A percentile compares a stretch with the other conserved stretches of the same genome.
These are phyloP conservation scores for Notodonta dromedarius DNA, from an alignment of 2,888 invertebrate genomes.

Conservation along the genomic window DNA sequence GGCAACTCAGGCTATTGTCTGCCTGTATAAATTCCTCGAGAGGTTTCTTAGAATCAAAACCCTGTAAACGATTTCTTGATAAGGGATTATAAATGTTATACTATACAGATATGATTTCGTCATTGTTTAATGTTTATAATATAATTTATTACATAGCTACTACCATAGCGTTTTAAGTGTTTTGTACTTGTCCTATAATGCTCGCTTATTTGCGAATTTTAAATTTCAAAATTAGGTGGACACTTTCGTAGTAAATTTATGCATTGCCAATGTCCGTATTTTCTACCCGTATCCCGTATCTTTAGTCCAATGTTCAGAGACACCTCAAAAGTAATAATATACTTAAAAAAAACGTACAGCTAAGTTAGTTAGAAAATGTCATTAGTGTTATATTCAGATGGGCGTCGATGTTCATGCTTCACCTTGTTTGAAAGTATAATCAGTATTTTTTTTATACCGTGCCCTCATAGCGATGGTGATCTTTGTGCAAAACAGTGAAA, in stretches of 20 bases:
- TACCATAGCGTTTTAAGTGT: neutral
- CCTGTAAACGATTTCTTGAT: neutral
- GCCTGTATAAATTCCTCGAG: neutral
- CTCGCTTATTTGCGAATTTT: neutral
- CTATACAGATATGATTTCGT: constrained; percentile 1
- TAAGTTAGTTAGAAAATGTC: too few species aligned
- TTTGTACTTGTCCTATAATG: neutral
- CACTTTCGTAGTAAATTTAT: too few species aligned
- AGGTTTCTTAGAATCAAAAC: constrained; percentile 2
- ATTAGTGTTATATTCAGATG: too few species aligned
- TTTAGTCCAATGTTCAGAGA: too few species aligned
- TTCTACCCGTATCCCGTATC: too few species aligned
- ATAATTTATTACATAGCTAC: neutral
- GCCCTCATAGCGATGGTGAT: constrained; percentile 10
- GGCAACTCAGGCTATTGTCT: neutral
- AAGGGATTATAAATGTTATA: constrained; percentile 3
- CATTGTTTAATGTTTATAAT: neutral
- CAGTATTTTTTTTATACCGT: neutral
- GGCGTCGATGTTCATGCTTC: too few species aligned
- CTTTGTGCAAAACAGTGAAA: constrained; percentile 30
- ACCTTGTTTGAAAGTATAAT: too few species aligned
- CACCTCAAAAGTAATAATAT: too few species aligned
- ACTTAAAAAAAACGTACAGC: too few species aligned
- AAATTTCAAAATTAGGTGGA: too few species aligned
- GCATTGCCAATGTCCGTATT: too few species aligned